Evolutionary conservation across 1,140 invertebrate genomes (phyloP).

Genomic region (Trichonephila clavata): DNA sequence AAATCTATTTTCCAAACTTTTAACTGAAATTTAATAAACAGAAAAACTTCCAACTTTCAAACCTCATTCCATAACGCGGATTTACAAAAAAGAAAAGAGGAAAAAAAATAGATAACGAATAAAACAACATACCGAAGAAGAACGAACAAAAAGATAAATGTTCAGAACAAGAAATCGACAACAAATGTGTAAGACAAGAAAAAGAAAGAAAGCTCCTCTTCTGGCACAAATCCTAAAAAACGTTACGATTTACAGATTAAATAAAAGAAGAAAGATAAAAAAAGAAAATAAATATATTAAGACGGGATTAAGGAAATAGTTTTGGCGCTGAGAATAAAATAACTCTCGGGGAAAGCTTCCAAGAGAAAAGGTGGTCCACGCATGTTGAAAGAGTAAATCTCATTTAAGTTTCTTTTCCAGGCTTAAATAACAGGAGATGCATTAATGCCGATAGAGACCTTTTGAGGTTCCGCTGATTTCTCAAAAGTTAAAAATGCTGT

Average conservation of each 20-base stretch:
- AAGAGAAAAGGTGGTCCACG: neutral
- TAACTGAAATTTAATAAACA: neutral
- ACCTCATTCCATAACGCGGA: neutral
- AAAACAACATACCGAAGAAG: neutral
- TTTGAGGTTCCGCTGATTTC: too few species aligned
- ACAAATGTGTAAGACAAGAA: neutral
- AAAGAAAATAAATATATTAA: neutral
- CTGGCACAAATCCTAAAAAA: slow-evolving; percentile 10
- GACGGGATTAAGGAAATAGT: slow-evolving; percentile 5
- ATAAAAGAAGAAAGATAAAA: neutral
- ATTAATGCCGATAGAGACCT: neutral
- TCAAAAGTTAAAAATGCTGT: too few species aligned
- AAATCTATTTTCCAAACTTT: neutral
- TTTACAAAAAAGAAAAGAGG: neutral
- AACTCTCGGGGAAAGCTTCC: neutral
- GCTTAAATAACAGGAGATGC: neutral
- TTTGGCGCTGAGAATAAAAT: slow-evolving; percentile 14
- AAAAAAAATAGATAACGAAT: neutral
- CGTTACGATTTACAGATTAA: slow-evolving; percentile 28
- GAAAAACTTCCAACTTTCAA: neutral
- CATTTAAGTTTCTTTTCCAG: neutral
- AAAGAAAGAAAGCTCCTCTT: neutral
- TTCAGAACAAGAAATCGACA: neutral
- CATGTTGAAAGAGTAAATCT: neutral
- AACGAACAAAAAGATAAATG: neutral